These are phyloP conservation scores for Andricus curvator DNA, from an alignment of 2,888 invertebrate species.

Conservation along the genomic window DNA sequence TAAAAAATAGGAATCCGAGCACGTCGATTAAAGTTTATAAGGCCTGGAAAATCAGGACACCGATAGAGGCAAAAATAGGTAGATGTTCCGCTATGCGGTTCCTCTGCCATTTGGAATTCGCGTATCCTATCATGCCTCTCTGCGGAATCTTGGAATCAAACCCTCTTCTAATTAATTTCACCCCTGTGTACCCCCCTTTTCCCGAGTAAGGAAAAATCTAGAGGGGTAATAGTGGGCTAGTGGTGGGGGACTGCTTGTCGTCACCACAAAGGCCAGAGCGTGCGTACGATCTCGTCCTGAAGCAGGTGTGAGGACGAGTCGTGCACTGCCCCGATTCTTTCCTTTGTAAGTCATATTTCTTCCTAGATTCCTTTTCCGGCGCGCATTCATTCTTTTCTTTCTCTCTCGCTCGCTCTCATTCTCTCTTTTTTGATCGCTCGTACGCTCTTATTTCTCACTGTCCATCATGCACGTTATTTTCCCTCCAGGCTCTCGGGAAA, in stretches of 20 bases:
- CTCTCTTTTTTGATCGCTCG: slow-evolving; percentile 39
- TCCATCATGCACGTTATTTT: slow-evolving; percentile 40
- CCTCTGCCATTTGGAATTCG: slow-evolving; percentile 6
- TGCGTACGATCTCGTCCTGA: too few species aligned
- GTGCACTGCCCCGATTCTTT: not conserved
- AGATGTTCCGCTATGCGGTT: slow-evolving; percentile 17
- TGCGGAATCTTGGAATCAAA: not conserved
- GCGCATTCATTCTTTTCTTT: slow-evolving; percentile 41
- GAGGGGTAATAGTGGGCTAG: too few species aligned
- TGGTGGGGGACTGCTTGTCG: too few species aligned
- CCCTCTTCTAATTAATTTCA: not conserved
- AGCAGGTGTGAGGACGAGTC: too few species aligned
- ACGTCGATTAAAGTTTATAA: slow-evolving; percentile 36
- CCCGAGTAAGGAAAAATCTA: too few species aligned
- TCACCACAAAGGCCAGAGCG: too few species aligned
- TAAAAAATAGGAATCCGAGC: slow-evolving; percentile 35
- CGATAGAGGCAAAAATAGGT: slow-evolving; percentile 27
- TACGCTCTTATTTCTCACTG: slow-evolving; percentile 44
- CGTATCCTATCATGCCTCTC: slow-evolving; percentile 14
- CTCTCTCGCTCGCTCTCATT: not conserved
- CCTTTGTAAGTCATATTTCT: slow-evolving; percentile 10
- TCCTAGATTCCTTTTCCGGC: slow-evolving; percentile 23
- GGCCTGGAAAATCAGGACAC: slow-evolving; percentile 33
- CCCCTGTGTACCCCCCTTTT: too few species aligned
- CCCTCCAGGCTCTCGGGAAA: slow-evolving; percentile 37